phyloP scores from a whole-genome alignment of 1,140 invertebrate genomes.

The Zaprionus ornatus region DNA sequence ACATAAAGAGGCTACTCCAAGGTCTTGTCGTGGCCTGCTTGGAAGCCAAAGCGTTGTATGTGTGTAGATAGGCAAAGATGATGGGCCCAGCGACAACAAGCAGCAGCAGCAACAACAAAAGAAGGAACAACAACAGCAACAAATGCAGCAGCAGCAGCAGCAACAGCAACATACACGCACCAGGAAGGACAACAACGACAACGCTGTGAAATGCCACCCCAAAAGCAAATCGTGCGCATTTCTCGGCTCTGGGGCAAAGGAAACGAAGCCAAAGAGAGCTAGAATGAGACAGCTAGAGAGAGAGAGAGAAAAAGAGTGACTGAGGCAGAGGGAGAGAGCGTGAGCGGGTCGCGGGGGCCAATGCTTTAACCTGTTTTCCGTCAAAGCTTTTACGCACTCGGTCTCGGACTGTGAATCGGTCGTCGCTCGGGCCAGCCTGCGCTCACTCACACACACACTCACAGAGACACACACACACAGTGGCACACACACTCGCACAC shows the following conservation, averaged over 20 bases:
- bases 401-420: conserved; percentile 25
- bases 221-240: conserved; percentile 67
- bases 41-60: conserved; percentile 56
- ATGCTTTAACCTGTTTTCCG: conserved; percentile 80
- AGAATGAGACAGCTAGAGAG: not conserved
- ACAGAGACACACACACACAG: conserved; percentile 19
- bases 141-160: conserved; percentile 48
- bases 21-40: conserved; percentile 70
- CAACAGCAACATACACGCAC: conserved; percentile 49
- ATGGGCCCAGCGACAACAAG: conserved; percentile 58
- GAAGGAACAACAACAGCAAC: conserved; percentile 58
- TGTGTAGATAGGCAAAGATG: conserved; percentile 60
- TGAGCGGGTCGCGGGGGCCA: conserved; percentile 43
- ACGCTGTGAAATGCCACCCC: conserved; percentile 68
- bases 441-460: conserved; percentile 14
- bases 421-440: conserved; percentile 10
- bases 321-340: not conserved
- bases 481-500: conserved; percentile 11
- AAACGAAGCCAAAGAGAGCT: conserved; percentile 24
- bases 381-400: conserved; percentile 75
- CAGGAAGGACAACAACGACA: conserved; percentile 62
- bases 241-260: conserved; percentile 68
- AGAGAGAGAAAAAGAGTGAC: not conserved
- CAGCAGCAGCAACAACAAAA: conserved; percentile 37
- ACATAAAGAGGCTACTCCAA: conserved; percentile 54